phyloP scores from a whole-genome alignment of 1,140 invertebrate genomes.

The Papilio glaucus region DNA sequence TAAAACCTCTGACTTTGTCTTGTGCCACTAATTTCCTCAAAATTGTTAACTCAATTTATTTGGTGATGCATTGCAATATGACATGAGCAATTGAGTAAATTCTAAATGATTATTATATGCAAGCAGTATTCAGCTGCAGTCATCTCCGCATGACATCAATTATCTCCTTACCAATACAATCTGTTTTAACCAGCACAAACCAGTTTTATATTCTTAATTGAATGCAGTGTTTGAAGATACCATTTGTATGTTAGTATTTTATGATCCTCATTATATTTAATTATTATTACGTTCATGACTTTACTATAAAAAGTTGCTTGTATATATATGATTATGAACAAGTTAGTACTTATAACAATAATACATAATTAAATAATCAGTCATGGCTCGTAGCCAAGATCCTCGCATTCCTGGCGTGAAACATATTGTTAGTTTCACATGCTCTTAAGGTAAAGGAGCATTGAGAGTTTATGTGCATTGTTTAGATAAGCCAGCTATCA shows the following conservation, averaged over 20 bases:
- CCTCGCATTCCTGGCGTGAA: slow-evolving; percentile 52
- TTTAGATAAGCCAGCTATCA: slow-evolving; percentile 3
- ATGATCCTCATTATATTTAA: background rate
- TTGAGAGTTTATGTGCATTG: slow-evolving; percentile 28
- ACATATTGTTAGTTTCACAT: slow-evolving; percentile 38
- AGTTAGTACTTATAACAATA: background rate
- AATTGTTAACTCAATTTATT: background rate
- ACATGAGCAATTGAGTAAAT: background rate
- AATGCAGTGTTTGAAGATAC: background rate
- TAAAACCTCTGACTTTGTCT: too few relatives aligned
- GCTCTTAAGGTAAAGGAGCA: slow-evolving; percentile 39
- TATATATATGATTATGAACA: background rate
- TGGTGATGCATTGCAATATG: background rate
- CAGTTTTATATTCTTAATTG: background rate
- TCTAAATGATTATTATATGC: background rate
- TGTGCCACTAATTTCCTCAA: too few relatives aligned
- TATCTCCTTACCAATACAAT: background rate
- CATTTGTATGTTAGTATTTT: background rate
- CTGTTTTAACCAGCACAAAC: background rate
- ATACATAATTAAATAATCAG: background rate
- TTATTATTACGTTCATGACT: background rate
- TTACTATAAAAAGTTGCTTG: background rate
- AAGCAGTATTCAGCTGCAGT: background rate
- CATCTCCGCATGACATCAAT: background rate
- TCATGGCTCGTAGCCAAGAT: slow-evolving; percentile 59